Conservation (phyloP, 2,113 vertebrate species). For the Nycticryphes semicollaris region DNA sequence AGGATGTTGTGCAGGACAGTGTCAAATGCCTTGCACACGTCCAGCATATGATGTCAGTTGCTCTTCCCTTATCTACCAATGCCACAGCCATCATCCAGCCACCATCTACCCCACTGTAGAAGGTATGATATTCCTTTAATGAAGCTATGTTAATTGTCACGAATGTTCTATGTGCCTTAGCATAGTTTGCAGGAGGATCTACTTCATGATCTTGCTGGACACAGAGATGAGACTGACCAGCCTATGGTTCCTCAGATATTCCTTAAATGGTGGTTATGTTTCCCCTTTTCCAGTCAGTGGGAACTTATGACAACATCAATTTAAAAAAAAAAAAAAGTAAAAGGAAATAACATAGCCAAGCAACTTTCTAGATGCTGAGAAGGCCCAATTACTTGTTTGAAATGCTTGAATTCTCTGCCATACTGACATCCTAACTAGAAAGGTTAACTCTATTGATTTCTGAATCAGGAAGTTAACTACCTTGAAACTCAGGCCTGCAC, state of each 20-base stretch:
- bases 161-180: neutral
- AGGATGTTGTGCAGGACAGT: no score
- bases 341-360: neutral
- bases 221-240: neutral
- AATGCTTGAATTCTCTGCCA: neutral
- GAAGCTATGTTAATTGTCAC: neutral
- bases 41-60: neutral
- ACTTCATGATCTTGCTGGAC: neutral
- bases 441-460: neutral
- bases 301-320: neutral
- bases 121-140: neutral
- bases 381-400: neutral
- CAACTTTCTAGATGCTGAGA: neutral
- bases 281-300: neutral
- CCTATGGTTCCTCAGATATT: neutral
- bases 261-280: neutral
- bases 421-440: neutral
- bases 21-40: no score
- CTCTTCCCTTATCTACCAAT: neutral
- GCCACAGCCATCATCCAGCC: neutral
- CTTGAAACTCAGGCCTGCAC: neutral
- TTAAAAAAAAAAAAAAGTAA: no score
- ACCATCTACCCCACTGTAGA: neutral
- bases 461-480: neutral
- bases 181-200: neutral